Conservation (phyloP, 2,797 vertebrate genomes). For the Lacerta agilis region DNA sequence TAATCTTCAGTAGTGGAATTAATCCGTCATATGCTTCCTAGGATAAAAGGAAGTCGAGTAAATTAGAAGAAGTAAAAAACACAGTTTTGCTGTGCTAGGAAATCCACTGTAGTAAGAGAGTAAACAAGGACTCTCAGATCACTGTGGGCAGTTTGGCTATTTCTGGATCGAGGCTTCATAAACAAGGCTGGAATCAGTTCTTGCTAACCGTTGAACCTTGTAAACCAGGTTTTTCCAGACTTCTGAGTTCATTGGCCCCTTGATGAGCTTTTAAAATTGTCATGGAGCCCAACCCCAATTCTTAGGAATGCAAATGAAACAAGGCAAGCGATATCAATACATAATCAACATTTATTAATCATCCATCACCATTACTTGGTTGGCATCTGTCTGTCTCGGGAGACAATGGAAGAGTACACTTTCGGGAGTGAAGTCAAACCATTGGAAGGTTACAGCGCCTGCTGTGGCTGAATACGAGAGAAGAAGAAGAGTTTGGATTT, state of each 20-base stretch:
- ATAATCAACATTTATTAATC: no score
- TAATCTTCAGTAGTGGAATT: not conserved
- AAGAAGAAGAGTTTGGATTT: no score
- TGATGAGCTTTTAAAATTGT: no score
- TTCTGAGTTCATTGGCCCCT: no score
- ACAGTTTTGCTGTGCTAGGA: not conserved
- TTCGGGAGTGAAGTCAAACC: not conserved
- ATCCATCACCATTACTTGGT: no score
- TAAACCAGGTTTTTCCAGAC: not conserved
- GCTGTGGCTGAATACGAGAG: no score
- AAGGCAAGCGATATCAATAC: no score
- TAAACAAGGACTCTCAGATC: not conserved
- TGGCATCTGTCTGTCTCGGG: no score
- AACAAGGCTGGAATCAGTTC: not conserved
- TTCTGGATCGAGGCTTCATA: not conserved
- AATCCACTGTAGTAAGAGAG: not conserved
- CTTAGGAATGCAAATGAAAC: no score
- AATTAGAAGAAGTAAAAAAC: not conserved
- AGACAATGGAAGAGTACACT: no score
- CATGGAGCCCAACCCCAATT: no score
- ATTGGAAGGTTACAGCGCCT: no score
- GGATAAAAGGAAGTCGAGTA: not conserved
- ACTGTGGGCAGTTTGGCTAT: not conserved
- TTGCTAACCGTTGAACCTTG: not conserved
- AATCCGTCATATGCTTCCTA: not conserved